phyloP scores from a whole-genome alignment of 92 coral and sea anemone species.

The Ricordea florida region DNA sequence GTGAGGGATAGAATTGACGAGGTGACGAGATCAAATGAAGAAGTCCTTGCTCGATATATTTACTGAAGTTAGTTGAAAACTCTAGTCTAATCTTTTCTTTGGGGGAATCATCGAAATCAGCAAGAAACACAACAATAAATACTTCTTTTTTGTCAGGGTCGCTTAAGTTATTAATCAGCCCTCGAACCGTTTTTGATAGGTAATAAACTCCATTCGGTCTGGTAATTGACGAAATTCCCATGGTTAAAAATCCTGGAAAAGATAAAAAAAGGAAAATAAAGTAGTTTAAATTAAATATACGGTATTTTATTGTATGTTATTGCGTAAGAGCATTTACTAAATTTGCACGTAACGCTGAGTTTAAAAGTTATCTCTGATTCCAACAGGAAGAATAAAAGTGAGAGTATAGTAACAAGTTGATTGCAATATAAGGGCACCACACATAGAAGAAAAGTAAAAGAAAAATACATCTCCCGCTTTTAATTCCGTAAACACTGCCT shows the following conservation, averaged over 20 bases:
- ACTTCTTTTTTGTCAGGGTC: constrained; percentile 12
- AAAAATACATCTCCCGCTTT: too few species aligned
- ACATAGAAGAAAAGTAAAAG: too few species aligned
- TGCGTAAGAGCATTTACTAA: too few species aligned
- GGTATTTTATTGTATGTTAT: too few species aligned
- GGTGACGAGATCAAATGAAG: constrained; percentile 70
- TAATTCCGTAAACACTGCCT: too few species aligned
- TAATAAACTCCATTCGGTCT: constrained; percentile 9
- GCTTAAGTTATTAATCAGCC: constrained; percentile 14
- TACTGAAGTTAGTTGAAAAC: background rate
- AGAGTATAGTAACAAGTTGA: too few species aligned
- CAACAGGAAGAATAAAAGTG: too few species aligned
- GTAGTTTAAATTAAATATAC: too few species aligned
- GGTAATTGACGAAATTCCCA: constrained; percentile 52
- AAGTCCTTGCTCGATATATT: constrained; percentile 3
- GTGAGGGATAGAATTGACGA: constrained; percentile 48
- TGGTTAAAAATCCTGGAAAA: constrained; percentile 30
- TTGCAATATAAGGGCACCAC: too few species aligned
- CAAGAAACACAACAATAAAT: constrained; percentile 43
- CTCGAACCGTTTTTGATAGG: constrained; percentile 7
- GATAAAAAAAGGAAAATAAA: background rate
- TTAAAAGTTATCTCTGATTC: too few species aligned
- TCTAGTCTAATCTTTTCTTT: background rate
- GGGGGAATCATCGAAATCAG: constrained; percentile 24
- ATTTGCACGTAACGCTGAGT: too few species aligned